These are phyloP conservation scores for Antheraea mylitta DNA, from an alignment of 1,140 invertebrate species.

Conservation along the genomic window DNA sequence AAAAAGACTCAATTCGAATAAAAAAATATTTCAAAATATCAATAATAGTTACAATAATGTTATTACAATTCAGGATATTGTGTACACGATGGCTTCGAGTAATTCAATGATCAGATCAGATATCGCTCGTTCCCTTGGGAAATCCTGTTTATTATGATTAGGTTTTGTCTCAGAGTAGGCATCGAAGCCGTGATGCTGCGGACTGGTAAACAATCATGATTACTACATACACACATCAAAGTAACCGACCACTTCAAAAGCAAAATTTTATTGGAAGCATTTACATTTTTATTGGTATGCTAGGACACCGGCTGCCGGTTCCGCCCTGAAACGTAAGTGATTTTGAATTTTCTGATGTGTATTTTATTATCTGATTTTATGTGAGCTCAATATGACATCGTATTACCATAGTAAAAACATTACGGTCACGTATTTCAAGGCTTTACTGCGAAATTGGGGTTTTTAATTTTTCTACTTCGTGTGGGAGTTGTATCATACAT, in stretches of 20 bases:
- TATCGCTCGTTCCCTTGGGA: conserved; percentile 29
- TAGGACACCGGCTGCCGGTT: conserved; percentile 63
- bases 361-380: conserved; percentile 77
- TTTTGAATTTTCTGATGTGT: conserved; percentile 78
- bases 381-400: conserved; percentile 62
- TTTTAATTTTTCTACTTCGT: neutral
- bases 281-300: conserved; percentile 76
- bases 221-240: conserved; percentile 67
- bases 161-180: conserved; percentile 27
- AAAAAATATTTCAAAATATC: neutral
- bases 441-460: neutral
- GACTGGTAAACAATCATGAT: conserved; percentile 53
- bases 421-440: conserved; percentile 34
- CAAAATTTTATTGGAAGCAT: conserved; percentile 74
- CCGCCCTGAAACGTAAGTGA: conserved; percentile 73
- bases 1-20: neutral
- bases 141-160: conserved; percentile 42
- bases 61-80: conserved; percentile 1
- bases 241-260: conserved; percentile 67
- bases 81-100: conserved; percentile 15
- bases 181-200: conserved; percentile 7
- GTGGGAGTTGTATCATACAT: neutral
- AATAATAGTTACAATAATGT: neutral
- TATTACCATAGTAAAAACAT: conserved; percentile 63
- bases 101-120: conserved; percentile 40